These are phyloP conservation scores for Ceyx melanurus DNA, from an alignment of 2,113 vertebrate species.

Conservation along the genomic window DNA sequence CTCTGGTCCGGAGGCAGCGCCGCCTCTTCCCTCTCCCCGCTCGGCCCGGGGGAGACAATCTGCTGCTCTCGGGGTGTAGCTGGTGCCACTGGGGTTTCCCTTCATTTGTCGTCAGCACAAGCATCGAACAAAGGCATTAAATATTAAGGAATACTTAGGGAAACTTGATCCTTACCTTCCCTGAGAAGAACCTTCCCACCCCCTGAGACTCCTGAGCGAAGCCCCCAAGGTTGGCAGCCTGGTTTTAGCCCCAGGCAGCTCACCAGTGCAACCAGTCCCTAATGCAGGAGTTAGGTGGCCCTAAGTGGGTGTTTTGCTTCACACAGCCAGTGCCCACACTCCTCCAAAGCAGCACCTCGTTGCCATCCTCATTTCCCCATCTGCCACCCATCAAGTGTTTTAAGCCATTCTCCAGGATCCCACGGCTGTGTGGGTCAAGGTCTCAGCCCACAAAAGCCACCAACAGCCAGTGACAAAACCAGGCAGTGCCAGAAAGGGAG, in stretches of 20 bases:
- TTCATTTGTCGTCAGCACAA: neutral
- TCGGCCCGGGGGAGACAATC: neutral
- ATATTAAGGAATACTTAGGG: too few species aligned
- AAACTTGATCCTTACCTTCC: neutral
- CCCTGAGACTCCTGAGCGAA: accelerated
- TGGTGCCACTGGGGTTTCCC: neutral
- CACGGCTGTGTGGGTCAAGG: neutral
- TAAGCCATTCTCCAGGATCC: neutral
- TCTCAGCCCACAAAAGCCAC: neutral
- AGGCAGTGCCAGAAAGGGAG: neutral
- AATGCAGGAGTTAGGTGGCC: neutral
- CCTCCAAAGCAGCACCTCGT: neutral
- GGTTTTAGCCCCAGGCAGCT: neutral
- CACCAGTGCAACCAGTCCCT: neutral
- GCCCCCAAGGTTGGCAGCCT: neutral
- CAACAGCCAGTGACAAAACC: neutral
- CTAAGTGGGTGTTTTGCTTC: neutral
- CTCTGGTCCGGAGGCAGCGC: accelerated
- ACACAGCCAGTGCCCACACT: accelerated
- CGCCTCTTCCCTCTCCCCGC: neutral
- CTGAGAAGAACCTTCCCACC: neutral
- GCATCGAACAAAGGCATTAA: neutral
- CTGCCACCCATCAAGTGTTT: neutral
- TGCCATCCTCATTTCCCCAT: neutral
- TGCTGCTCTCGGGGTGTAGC: neutral